phyloP scores from a whole-genome alignment of 2,113 vertebrate species.

The Alouatta palliata region DNA sequence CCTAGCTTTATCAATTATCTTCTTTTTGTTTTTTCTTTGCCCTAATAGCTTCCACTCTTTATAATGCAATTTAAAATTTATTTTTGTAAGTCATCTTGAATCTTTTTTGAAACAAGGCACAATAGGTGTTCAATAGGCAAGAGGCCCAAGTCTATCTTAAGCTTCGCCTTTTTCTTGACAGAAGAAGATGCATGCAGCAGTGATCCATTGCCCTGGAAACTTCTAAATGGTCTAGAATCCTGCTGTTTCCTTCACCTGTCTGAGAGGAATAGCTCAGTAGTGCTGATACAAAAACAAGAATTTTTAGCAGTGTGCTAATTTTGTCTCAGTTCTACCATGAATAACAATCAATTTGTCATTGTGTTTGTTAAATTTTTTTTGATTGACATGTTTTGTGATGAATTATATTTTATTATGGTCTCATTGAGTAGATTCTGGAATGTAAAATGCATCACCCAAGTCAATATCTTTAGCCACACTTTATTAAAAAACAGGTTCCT shows the following conservation, averaged over 20 bases:
- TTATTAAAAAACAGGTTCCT: background rate
- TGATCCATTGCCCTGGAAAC: background rate
- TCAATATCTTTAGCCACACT: background rate
- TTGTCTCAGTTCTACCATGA: background rate
- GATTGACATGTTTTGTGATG: background rate
- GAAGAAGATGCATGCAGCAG: background rate
- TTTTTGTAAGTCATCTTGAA: slow-evolving; percentile 21
- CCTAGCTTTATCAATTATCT: background rate
- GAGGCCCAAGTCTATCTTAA: background rate
- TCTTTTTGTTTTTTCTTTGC: background rate
- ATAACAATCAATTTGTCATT: background rate
- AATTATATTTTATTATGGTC: background rate
- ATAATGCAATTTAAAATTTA: background rate
- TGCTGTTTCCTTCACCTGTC: background rate
- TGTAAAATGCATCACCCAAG: background rate
- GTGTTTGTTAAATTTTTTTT: background rate
- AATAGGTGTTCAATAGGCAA: background rate
- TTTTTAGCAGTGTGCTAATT: slow-evolving; percentile 11
- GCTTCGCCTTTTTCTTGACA: background rate
- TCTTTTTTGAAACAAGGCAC: background rate
- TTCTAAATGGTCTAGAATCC: background rate
- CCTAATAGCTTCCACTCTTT: background rate
- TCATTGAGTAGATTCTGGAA: background rate
- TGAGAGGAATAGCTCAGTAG: background rate
- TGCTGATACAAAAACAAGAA: background rate